A percentile compares a stretch with the other conserved stretches of the same genome.
Conservation (phyloP, 2,888 invertebrate species). For the Ditylenchus weischeri region DNA sequence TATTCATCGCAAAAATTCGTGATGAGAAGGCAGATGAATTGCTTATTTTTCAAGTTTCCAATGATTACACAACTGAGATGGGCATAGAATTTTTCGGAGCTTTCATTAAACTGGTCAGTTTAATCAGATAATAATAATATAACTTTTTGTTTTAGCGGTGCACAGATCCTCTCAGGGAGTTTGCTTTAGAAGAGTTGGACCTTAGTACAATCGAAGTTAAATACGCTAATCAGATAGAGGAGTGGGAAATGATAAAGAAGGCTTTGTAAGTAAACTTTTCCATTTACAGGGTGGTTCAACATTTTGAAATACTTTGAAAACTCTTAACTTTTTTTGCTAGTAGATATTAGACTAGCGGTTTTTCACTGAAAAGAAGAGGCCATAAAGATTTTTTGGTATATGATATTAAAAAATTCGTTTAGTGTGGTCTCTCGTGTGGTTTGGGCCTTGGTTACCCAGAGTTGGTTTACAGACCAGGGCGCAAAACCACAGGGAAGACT, state of each 20-base stretch:
- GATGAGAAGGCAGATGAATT: conserved; percentile 31
- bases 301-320: too few relatives aligned
- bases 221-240: conserved; percentile 20
- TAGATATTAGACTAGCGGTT: too few relatives aligned
- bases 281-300: too few relatives aligned
- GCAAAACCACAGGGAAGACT: too few relatives aligned
- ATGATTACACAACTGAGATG: conserved; percentile 18
- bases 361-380: too few relatives aligned
- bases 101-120: conserved; percentile 16
- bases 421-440: too few relatives aligned
- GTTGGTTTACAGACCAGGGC: too few relatives aligned
- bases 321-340: too few relatives aligned
- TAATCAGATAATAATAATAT: neutral
- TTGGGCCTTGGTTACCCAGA: too few relatives aligned
- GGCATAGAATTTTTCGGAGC: conserved; percentile 24
- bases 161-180: conserved; percentile 10
- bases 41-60: conserved; percentile 25
- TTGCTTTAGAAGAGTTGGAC: conserved; percentile 17
- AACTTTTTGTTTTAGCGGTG: neutral
- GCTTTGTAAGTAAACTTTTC: conserved; percentile 15
- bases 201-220: conserved; percentile 10
- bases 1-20: conserved; percentile 33
- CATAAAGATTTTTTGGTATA: too few relatives aligned
- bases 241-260: conserved; percentile 18
- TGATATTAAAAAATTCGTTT: too few relatives aligned